Percentiles rank a stretch among this genome's conserved stretches.
Evolutionary conservation across 1,140 invertebrate genomes (phyloP).

Genomic region (Pectinophora gossypiella): DNA sequence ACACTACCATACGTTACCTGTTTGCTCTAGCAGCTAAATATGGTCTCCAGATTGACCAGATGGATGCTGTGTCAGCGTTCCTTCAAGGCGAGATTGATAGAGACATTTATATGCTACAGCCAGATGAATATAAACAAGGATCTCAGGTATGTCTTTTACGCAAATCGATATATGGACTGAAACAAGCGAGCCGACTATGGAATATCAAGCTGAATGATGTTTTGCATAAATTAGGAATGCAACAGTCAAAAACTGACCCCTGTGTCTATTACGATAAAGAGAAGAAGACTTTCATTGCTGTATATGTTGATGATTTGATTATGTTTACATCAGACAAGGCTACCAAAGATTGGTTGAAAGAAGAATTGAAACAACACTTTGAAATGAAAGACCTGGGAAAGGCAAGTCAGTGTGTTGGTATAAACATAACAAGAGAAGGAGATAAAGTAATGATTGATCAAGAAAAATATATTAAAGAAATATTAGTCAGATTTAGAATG

Average conservation of each 20-base stretch:
- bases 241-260: slow-evolving; percentile 16
- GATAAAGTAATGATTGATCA: neutral
- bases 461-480: neutral
- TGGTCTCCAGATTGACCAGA: slow-evolving; percentile 44
- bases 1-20: slow-evolving; percentile 38
- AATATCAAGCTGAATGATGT: slow-evolving; percentile 8
- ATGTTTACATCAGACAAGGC: slow-evolving; percentile 11
- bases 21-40: slow-evolving; percentile 59
- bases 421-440: neutral
- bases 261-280: slow-evolving; percentile 18
- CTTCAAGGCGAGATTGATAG: slow-evolving; percentile 51
- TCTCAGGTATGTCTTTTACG: slow-evolving; percentile 17
- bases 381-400: neutral
- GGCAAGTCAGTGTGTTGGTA: neutral
- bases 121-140: slow-evolving; percentile 23
- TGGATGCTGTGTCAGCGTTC: slow-evolving; percentile 18
- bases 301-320: slow-evolving; percentile 32
- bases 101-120: slow-evolving; percentile 46
- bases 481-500: slow-evolving; percentile 3
- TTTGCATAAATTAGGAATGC: neutral
- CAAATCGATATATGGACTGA: slow-evolving; percentile 18
- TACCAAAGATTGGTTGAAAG: slow-evolving; percentile 5
- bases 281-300: slow-evolving; percentile 4
- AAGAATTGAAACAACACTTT: neutral
- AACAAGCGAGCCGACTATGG: slow-evolving; percentile 17